A percentile compares a stretch with the other conserved stretches of the same genome.
phyloP scores from a whole-genome alignment of 2,888 invertebrate genomes.

The Hirudinaria manillensis region DNA sequence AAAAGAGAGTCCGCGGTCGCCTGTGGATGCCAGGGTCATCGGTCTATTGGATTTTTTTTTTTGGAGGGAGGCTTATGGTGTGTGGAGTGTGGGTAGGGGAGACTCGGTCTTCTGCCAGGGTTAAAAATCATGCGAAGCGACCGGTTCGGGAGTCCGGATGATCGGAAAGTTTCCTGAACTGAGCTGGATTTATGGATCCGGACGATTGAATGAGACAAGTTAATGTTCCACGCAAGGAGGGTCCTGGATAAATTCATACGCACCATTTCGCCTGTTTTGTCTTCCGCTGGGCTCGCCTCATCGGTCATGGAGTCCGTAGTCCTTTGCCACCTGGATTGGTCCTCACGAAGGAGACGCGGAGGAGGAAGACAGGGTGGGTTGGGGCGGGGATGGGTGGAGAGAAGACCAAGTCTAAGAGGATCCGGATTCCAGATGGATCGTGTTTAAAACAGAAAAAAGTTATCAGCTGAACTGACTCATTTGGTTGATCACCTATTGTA shows the following conservation, averaged over 20 bases:
- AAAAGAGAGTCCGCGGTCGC: too few relatives aligned
- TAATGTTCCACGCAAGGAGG: conserved; percentile 5
- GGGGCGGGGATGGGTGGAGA: not conserved
- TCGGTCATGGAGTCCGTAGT: not conserved
- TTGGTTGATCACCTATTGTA: not conserved
- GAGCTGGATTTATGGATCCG: conserved; percentile 4
- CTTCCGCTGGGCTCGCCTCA: not conserved
- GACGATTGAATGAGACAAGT: not conserved
- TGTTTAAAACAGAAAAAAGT: not conserved
- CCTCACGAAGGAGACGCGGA: not conserved
- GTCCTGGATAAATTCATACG: conserved; percentile 8
- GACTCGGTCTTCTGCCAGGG: too few relatives aligned
- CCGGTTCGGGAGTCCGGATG: not conserved
- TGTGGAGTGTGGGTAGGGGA: too few relatives aligned
- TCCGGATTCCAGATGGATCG: not conserved
- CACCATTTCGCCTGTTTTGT: conserved; percentile 5
- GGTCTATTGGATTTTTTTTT: too few relatives aligned
- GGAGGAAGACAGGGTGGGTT: not conserved
- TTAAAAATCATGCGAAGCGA: too few relatives aligned
- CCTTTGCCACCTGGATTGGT: not conserved
- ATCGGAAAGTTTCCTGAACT: not conserved
- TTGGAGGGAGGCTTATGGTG: too few relatives aligned
- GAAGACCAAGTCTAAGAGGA: not conserved
- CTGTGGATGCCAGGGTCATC: too few relatives aligned
- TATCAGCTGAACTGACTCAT: not conserved